Base-by-base conservation (phyloP, 2,113 vertebrate species). In the Dromiciops gliroides region DNA sequence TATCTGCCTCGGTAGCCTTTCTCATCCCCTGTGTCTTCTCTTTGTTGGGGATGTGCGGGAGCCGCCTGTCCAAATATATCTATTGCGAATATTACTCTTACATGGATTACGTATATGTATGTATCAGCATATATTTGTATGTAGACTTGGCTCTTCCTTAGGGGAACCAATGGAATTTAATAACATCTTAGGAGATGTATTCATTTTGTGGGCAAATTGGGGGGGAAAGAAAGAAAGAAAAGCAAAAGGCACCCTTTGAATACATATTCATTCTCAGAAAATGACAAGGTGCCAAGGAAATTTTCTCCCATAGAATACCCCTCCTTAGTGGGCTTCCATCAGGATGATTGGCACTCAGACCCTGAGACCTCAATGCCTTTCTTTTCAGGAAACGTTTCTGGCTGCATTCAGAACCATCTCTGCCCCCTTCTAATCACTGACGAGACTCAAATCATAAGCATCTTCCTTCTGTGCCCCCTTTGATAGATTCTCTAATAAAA, bases 401-500 rank as follows among this genome's bases (percentile, higher is more conserved):
- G 67, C 37, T 94, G 19, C 26, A 94, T 91, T 56, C 48, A 93
- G 95, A 95, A 91, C 48, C 31, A 94, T 90, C 94, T 95, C 31
- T 95, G 89, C 31, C 91, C 1, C 88, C 92, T 95, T 94, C 67
- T 37, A 94, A 90, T 90, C 83, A 16, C 91, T 31, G 93, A 83
- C 52, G 31, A 91, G 51, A 95, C 94, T 95, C 93, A 94, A 95
- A 95, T 93, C 60, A 96, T 92, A 95, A 83, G n/a, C 48, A 75
- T 95, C 25, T 90, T 93, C 67, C 12, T 89, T 90, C 26, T 56
- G 22, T 48, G 53, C 60, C 60, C 60, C 60, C 94, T 96, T 96
- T 96, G 91, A 96, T 75, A 96, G 48, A 94, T 95, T 90, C 28
- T 83, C 44, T 97, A 94, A 96, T 96, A 95, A 96, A 95, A 95